A percentile compares a stretch with the other conserved stretches of the same genome.
Evolutionary conservation across 2,113 vertebrate genomes (phyloP).

Genomic region (Podarcis raffonei): DNA sequence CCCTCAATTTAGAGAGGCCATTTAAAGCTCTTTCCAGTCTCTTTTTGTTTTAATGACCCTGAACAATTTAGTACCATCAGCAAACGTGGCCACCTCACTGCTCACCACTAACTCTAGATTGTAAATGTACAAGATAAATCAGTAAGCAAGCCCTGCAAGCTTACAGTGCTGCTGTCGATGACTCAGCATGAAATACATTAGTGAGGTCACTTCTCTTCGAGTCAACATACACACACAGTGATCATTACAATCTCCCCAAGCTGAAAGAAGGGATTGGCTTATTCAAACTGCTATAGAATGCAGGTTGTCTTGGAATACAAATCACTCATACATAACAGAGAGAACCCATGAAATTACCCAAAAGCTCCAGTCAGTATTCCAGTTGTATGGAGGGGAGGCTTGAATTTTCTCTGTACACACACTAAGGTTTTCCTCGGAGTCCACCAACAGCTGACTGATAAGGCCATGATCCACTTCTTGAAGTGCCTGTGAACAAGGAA

Average conservation of each 20-base stretch:
- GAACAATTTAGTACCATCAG: not conserved
- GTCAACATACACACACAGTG: not conserved
- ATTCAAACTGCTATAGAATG: conserved; percentile 6
- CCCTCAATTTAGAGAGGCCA: too few species aligned
- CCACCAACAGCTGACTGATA: conserved; percentile 59
- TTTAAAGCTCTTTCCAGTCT: too few species aligned
- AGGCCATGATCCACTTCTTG: conserved; percentile 68
- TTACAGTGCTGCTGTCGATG: not conserved
- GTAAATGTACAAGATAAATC: too few species aligned
- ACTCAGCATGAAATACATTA: not conserved
- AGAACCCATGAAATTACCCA: conserved; percentile 67
- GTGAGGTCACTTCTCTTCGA: not conserved
- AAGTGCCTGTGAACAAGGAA: conserved; percentile 65
- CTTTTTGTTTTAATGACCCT: not conserved
- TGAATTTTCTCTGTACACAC: conserved; percentile 69
- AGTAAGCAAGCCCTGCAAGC: not conserved
- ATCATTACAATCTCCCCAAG: not conserved
- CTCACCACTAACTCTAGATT: too few species aligned
- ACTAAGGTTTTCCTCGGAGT: conserved; percentile 64
- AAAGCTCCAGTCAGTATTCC: conserved; percentile 80
- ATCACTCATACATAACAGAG: not conserved
- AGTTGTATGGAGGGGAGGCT: conserved; percentile 64
- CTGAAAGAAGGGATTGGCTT: not conserved
- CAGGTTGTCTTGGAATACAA: not conserved
- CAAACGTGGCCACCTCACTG: too few species aligned